Conservation (phyloP, 2,888 invertebrate species). For the Latrodectus hesperus region DNA sequence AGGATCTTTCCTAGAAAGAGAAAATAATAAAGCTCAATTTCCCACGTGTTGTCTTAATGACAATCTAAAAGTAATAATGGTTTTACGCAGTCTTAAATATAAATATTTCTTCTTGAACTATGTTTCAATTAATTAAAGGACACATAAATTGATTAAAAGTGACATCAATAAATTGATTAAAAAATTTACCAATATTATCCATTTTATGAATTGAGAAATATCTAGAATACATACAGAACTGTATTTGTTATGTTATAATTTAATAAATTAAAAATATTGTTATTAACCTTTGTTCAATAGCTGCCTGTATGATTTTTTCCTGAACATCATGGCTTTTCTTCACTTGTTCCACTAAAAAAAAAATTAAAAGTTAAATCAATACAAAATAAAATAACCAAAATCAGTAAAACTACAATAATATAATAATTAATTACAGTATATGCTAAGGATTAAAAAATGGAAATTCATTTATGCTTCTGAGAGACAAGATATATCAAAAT, state of each 20-base stretch:
- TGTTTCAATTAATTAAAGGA: background rate
- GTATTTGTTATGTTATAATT: background rate
- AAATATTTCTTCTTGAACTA: background rate
- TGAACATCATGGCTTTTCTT: slow-evolving; percentile 82
- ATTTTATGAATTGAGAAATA: too few relatives aligned
- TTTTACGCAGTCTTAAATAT: background rate
- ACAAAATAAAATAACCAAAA: too few relatives aligned
- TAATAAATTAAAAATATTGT: background rate
- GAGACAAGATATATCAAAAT: too few relatives aligned
- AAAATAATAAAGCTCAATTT: background rate
- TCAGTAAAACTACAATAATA: too few relatives aligned
- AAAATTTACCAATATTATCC: background rate
- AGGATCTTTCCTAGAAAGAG: slow-evolving; percentile 44
- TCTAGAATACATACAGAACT: background rate
- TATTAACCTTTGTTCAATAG: slow-evolving; percentile 78
- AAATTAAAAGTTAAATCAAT: slow-evolving; percentile 67
- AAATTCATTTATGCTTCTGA: too few relatives aligned
- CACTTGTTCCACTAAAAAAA: slow-evolving; percentile 83
- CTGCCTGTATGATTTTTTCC: slow-evolving; percentile 82
- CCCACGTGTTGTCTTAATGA: background rate
- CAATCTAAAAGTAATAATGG: background rate
- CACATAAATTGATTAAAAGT: background rate
- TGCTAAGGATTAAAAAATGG: too few relatives aligned
- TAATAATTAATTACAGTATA: too few relatives aligned
- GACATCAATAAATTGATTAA: background rate